These are phyloP conservation scores for Dolichallabes microphthalmus DNA, from an alignment of 2,113 vertebrate genomes.

Conservation along the genomic window DNA sequence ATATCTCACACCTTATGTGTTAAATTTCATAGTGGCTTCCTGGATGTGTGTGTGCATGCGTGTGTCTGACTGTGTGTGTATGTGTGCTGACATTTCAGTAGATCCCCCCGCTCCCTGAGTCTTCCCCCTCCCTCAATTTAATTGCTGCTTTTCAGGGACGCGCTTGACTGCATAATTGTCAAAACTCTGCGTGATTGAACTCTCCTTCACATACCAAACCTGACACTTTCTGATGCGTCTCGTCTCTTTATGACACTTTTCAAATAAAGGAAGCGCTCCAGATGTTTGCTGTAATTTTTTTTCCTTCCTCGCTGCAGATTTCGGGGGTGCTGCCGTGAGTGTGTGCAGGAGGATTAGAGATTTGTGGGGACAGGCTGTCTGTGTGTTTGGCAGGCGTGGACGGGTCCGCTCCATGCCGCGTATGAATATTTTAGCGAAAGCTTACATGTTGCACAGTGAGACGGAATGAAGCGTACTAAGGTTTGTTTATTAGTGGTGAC, in stretches of 20 bases:
- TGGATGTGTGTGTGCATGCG: conserved; percentile 38
- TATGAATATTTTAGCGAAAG: conserved; percentile 36
- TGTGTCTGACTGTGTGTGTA: conserved; percentile 35
- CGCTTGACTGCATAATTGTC: conserved; percentile 58
- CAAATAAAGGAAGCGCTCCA: conserved; percentile 63
- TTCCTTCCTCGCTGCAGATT: conserved; percentile 23
- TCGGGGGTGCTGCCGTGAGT: conserved; percentile 41
- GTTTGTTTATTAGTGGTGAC: conserved; percentile 22
- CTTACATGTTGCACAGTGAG: conserved; percentile 30
- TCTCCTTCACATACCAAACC: conserved; percentile 55
- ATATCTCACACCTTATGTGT: conserved; percentile 50
- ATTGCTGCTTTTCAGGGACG: conserved; percentile 73
- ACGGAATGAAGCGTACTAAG: conserved; percentile 21
- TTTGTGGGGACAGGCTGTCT: conserved; percentile 50
- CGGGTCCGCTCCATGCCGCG: conserved; percentile 43
- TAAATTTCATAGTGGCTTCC: conserved; percentile 38
- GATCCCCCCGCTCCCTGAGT: conserved; percentile 49
- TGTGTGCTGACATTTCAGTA: conserved; percentile 58
- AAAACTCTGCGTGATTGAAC: conserved; percentile 61
- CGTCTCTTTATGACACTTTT: conserved; percentile 52
- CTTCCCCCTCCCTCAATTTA: conserved; percentile 63
- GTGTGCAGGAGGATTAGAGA: conserved; percentile 43
- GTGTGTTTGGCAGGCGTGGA: conserved; percentile 58
- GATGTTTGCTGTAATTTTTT: conserved; percentile 61
- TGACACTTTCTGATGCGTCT: conserved; percentile 54